Conservation (phyloP, 2,797 vertebrate genomes). For the Geotrypetes seraphini region DNA sequence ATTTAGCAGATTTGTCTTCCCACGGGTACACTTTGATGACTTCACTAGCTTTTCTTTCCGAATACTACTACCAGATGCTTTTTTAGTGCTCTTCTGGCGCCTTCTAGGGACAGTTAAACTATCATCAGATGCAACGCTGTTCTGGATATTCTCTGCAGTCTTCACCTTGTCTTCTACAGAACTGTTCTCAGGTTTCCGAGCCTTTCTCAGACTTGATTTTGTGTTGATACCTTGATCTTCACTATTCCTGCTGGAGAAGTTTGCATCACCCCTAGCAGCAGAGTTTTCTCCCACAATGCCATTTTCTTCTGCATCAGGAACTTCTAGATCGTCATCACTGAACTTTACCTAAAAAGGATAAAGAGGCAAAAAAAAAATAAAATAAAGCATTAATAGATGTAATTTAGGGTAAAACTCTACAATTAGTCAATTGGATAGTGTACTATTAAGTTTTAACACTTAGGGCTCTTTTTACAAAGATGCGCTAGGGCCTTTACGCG, state of each 20-base stretch:
- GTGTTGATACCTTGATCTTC: conserved; percentile 14
- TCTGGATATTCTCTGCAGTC: fast-evolving
- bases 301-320: conserved; percentile 19
- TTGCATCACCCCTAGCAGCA: not conserved
- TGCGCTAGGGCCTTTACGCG: too few relatives aligned
- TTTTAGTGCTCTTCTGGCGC: not conserved
- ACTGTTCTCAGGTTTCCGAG: not conserved
- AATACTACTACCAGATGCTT: too few relatives aligned
- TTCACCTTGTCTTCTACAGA: not conserved
- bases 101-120: too few relatives aligned
- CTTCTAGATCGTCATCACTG: conserved; percentile 78
- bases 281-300: not conserved
- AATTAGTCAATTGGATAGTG: too few relatives aligned
- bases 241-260: conserved; percentile 38
- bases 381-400: too few relatives aligned
- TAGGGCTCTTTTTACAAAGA: too few relatives aligned
- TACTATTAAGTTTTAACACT: too few relatives aligned
- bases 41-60: not conserved
- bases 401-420: too few relatives aligned
- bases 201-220: not conserved
- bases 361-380: too few relatives aligned
- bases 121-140: too few relatives aligned
- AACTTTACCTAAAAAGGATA: conserved; percentile 64
- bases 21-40: too few relatives aligned
- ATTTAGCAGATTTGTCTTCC: conserved; percentile 13